Evolutionary conservation across 2,113 vertebrate genomes (phyloP).

Genomic region (Centropus unirufus): DNA sequence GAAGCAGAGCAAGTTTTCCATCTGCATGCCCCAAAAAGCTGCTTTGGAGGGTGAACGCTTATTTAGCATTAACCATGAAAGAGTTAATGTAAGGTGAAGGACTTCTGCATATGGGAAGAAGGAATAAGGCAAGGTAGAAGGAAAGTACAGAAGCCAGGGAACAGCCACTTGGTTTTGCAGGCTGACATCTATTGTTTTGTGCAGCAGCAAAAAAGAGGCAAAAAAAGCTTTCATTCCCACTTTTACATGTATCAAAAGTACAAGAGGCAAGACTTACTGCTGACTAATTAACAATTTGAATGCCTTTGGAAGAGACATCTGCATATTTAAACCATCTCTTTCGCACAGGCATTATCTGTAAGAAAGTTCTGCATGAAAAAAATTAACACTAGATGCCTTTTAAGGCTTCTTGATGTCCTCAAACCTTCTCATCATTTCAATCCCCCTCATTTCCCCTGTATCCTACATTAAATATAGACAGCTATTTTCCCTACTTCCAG

Average conservation of each 20-base stretch:
- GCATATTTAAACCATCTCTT: slow-evolving; percentile 61
- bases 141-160: background rate
- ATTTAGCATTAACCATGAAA: background rate
- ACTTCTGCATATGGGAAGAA: background rate
- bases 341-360: slow-evolving; percentile 27
- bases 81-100: background rate
- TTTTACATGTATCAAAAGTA: slow-evolving; percentile 33
- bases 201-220: background rate
- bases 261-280: slow-evolving; percentile 22
- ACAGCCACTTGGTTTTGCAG: slow-evolving; percentile 12
- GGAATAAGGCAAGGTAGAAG: background rate
- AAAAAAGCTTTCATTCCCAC: background rate
- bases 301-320: slow-evolving; percentile 48
- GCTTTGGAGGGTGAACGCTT: background rate
- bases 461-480: slow-evolving; percentile 48
- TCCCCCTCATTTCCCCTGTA: slow-evolving; percentile 20
- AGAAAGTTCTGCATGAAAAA: slow-evolving; percentile 56
- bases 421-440: slow-evolving; percentile 40
- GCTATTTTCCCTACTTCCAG: slow-evolving; percentile 36
- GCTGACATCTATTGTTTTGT: slow-evolving; percentile 55
- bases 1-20: background rate
- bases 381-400: slow-evolving; percentile 56
- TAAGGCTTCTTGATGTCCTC: slow-evolving; percentile 10
- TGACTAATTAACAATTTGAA: slow-evolving; percentile 66
- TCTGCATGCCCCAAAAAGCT: background rate